These are phyloP conservation scores for Apoderus coryli DNA, from an alignment of 2,888 invertebrate genomes.

Conservation along the genomic window DNA sequence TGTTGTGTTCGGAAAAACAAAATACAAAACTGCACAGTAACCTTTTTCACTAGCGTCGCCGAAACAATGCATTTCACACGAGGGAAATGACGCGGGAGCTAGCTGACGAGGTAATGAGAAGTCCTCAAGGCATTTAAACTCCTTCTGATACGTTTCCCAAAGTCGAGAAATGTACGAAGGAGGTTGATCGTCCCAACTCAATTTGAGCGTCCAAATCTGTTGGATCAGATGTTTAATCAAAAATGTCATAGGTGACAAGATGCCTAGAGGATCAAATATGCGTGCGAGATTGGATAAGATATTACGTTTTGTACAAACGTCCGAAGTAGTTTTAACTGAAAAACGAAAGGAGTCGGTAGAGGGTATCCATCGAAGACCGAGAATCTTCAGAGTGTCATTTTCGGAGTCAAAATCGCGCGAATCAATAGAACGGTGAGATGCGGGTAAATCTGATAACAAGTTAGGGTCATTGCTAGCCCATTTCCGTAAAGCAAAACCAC, in stretches of 20 bases:
- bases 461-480: slow-evolving; percentile 1
- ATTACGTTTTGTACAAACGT: neutral
- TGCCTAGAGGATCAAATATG: slow-evolving; percentile 2
- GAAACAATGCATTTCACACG: too few relatives aligned
- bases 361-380: neutral
- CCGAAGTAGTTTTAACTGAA: neutral
- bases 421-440: neutral
- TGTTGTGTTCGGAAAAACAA: too few relatives aligned
- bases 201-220: too few relatives aligned
- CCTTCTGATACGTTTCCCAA: too few relatives aligned
- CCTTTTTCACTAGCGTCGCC: too few relatives aligned
- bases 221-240: too few relatives aligned
- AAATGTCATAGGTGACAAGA: neutral
- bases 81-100: too few relatives aligned
- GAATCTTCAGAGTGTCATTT: slow-evolving; percentile 1
- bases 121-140: too few relatives aligned
- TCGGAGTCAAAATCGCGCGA: neutral
- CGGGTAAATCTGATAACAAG: neutral
- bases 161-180: too few relatives aligned
- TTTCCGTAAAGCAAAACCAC: neutral
- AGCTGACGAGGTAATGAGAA: too few relatives aligned
- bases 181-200: too few relatives aligned
- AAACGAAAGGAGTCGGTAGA: neutral
- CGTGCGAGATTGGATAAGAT: neutral
- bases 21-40: too few relatives aligned